Evolutionary conservation across 2,888 invertebrate species (phyloP), one percentile per base, ranked within the genome.

Genomic region (Pachydiplax longipennis): DNA sequence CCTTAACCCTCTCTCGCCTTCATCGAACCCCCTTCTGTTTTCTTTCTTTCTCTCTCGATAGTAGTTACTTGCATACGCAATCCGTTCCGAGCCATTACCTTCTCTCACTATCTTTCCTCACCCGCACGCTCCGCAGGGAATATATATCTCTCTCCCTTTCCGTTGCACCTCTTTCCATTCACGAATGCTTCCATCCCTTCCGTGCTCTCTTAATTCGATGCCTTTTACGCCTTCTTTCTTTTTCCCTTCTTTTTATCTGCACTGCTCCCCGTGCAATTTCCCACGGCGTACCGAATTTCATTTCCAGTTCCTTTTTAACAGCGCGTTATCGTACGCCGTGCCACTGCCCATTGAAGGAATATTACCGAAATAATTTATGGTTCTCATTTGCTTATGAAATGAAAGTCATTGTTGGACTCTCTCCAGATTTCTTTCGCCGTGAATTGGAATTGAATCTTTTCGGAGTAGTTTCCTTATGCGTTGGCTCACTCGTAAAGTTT

Each of bases 61-160:
- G 87, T 37, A 58, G 40, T 87, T 87, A 58, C 87, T 87, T 87
- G 87, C 87, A 87, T 87, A 87, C 87, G 61, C 87, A 87, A 87
- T 87, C 87, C 87, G 87, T 87, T 87, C 87, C 87, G 61, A 87
- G 61, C 87, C 87, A 87, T 87, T 87, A 87, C 87, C 40, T 87
- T n/a, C 61, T 58, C 61, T 87, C 61, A n/a, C 87, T 87, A 87
- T 87, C 87, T 87, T n/a, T 87, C 87, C 25, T 87, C 87, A 61
- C 87, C 87, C 87, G 37, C 83, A 35, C 58, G 58, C 87, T 61
- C 87, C 40, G n/a, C 22, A 5, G 87, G 87, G 87, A 65, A 87
- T 83, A 87, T 87, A 35, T 61, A 37, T 58, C 22, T 35, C 5
- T 25, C 53, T 48, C 44, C 82, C 22, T n/a, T 31, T 31, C 1